A percentile compares a stretch with the other conserved stretches of the same genome.
These are phyloP conservation scores for Scopus umbretta DNA, from an alignment of 2,113 vertebrate species.

Conservation along the genomic window DNA sequence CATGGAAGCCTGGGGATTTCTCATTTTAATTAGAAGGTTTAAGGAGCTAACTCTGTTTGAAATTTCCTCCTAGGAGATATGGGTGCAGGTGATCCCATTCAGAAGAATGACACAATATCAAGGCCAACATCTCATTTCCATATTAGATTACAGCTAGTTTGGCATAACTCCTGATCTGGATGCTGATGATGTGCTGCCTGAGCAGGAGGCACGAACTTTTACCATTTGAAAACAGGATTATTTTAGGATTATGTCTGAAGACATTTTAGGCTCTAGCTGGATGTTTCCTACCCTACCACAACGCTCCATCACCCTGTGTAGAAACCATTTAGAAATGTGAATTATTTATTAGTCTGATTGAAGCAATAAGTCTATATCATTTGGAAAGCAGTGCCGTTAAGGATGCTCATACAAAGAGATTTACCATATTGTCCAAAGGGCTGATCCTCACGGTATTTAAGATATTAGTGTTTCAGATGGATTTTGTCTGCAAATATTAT, in stretches of 20 bases:
- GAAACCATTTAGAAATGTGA: constrained; percentile 20
- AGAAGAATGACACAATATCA: constrained; percentile 83
- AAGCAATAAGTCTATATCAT: neutral
- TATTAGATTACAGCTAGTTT: constrained; percentile 89
- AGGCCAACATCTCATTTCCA: constrained; percentile 91
- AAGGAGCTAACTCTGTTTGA: constrained; percentile 95
- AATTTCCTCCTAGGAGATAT: constrained; percentile 85
- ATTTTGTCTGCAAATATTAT: neutral
- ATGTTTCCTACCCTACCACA: neutral
- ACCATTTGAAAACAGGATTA: constrained; percentile 56
- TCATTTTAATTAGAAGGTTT: constrained; percentile 99
- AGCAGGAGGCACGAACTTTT: constrained; percentile 64
- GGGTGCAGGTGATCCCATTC: constrained; percentile 89
- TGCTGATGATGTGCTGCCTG: constrained; percentile 68
- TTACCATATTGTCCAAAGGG: neutral
- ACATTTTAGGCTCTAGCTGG: constrained; percentile 3
- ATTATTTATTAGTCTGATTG: constrained; percentile 41
- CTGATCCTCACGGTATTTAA: neutral
- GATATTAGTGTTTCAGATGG: neutral
- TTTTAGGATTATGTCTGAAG: constrained; percentile 56
- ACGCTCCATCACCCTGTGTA: neutral
- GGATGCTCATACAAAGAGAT: neutral
- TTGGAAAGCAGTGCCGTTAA: neutral
- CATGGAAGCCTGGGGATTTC: constrained; percentile 94
- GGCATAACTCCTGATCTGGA: constrained; percentile 81